Conservation (phyloP, 2,113 vertebrate genomes). For the Speoplatyrhinus poulsoni region DNA sequence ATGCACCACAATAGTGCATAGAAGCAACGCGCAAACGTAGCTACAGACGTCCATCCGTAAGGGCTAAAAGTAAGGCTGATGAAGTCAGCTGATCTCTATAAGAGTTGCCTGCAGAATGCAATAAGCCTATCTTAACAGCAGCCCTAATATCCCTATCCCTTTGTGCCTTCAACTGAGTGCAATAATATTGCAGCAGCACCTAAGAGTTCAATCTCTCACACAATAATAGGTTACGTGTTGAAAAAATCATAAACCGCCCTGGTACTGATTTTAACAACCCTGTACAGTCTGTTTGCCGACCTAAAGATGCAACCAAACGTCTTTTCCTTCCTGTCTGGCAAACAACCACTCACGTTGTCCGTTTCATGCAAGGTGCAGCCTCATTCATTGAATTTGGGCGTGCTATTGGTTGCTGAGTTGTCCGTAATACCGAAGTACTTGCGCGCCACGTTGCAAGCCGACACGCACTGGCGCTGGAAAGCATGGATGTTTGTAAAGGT, state of each 20-base stretch:
- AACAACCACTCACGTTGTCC: conserved; percentile 63
- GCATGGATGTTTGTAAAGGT: no score
- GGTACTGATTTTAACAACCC: conserved; percentile 34
- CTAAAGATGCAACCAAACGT: conserved; percentile 52
- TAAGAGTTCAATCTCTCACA: no score
- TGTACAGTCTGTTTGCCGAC: conserved; percentile 34
- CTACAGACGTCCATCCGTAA: conserved; percentile 66
- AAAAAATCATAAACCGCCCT: conserved; percentile 4
- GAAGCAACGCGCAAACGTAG: conserved; percentile 61
- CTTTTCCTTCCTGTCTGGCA: conserved; percentile 41
- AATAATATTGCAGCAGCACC: neutral
- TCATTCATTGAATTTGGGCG: neutral
- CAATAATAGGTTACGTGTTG: no score
- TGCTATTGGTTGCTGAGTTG: conserved; percentile 63
- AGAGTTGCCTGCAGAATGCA: neutral
- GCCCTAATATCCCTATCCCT: neutral
- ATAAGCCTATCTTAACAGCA: no score
- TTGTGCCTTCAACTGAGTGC: neutral
- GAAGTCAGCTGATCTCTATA: conserved; percentile 7
- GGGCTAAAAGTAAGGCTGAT: conserved; percentile 10
- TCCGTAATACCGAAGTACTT: conserved; percentile 44
- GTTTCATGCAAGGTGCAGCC: conserved; percentile 18
- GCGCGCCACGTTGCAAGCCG: conserved; percentile 82
- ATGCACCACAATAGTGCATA: conserved; percentile 60
- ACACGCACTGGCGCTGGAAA: conserved; percentile 18